Evolutionary conservation across 2,888 invertebrate genomes (phyloP), one percentile per base, ranked within the genome.

Genomic region (Eupelmus urozonus): DNA sequence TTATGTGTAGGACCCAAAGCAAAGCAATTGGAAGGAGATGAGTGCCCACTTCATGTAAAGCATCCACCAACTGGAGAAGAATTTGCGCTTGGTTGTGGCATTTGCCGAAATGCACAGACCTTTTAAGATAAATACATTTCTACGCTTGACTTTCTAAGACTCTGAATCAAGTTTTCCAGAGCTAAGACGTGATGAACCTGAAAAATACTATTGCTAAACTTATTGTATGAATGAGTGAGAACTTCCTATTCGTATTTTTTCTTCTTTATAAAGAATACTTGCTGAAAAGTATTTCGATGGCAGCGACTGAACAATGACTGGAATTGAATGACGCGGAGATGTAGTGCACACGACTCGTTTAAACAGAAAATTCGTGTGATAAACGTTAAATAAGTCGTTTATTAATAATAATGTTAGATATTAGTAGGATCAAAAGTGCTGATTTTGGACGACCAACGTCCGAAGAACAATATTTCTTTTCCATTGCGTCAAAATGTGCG

Each of bases 21-120:
- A 16, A 96, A 95, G 85, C 97, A 98, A 90, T 90, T 98, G 82
- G 96, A 98, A 81, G 98, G 97, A 11, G 97, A 97, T 18, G 98
- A 98, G 87, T 99, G 99, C 87, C 99, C 99, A 0, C 91, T 99
- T 42, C 98, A 97, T 90, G 95, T 98, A 3, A 94, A 95, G 86
- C 99, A 99, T 91, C 98, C 99, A 40, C 94, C 97, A 4, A 99
- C 99, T 0, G 99, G 99, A 45, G 98, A 98, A 89, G 99, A 99
- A 90, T 99, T 98, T 90, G 98, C 99, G 63, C 93, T 99, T 60
- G 99, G 99, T 80, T 99, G 99, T 91, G 99, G 99, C 59, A 96
- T 99, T 69, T 99, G 99, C 88, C 93, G 99, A 59, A 98, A 99
- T 92, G 95, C 96, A 80, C 96, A 96, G 90, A 97, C 96, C 23